Percentiles rank a stretch among this genome's conserved stretches.
Conservation (phyloP, 1,140 invertebrate genomes). For the Halyomorpha halys region DNA sequence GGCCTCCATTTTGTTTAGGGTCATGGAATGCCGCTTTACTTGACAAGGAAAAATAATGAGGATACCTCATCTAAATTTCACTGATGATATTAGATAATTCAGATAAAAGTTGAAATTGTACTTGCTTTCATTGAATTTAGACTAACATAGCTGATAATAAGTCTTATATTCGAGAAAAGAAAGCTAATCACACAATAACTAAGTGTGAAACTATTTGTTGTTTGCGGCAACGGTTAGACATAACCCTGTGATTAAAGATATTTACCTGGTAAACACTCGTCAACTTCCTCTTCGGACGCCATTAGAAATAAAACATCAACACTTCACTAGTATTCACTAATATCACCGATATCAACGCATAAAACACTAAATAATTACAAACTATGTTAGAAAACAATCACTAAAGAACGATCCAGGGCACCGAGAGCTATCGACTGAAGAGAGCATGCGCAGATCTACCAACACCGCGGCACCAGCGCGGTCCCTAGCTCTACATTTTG, state of each 20-base stretch:
- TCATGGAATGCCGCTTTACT: constrained; percentile 38
- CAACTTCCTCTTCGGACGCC: constrained; percentile 24
- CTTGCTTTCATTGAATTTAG: too few species aligned
- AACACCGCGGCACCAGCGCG: constrained; percentile 3
- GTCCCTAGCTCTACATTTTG: too few species aligned
- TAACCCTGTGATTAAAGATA: constrained; percentile 1
- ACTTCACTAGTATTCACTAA: not conserved
- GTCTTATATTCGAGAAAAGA: too few species aligned
- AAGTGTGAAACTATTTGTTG: constrained; percentile 17
- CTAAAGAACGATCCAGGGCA: not conserved
- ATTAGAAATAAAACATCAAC: constrained; percentile 1
- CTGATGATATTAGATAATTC: not conserved
- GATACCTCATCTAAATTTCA: constrained; percentile 29
- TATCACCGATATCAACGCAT: constrained; percentile 9
- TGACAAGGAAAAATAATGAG: constrained; percentile 42
- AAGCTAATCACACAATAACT: constrained; percentile 6
- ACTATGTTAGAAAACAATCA: not conserved
- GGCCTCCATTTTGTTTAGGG: constrained; percentile 59
- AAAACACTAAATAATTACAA: constrained; percentile 8
- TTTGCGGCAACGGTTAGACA: constrained; percentile 20
- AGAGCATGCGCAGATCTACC: constrained; percentile 22
- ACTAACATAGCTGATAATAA: too few species aligned
- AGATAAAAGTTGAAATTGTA: too few species aligned
- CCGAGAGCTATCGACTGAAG: constrained; percentile 21
- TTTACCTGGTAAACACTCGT: constrained; percentile 19